These are phyloP conservation scores for Chroicocephalus ridibundus DNA, from an alignment of 2,113 vertebrate species.

Conservation along the genomic window DNA sequence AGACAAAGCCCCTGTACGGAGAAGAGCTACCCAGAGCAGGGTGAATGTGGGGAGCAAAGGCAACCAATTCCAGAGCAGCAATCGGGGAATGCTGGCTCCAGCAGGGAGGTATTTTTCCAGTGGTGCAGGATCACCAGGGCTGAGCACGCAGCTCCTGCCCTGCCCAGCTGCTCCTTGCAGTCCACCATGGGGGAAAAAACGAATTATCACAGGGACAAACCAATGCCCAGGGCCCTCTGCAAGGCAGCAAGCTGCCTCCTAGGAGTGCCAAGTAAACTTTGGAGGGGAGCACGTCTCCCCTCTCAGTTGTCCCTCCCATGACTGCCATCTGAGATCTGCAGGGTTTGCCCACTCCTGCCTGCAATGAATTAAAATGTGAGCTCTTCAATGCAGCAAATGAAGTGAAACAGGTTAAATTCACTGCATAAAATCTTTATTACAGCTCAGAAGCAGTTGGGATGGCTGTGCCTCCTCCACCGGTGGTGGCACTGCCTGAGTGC, in stretches of 20 bases:
- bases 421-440: not conserved
- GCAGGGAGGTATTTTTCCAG: not conserved
- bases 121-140: too few relatives aligned
- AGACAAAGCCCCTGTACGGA: not conserved
- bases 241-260: not conserved
- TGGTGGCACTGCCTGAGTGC: not conserved
- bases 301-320: not conserved
- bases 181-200: not conserved
- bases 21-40: not conserved
- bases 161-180: not conserved
- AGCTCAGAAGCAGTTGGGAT: not conserved
- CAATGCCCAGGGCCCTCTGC: not conserved
- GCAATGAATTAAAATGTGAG: not conserved
- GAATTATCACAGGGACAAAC: not conserved
- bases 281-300: not conserved
- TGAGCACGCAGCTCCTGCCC: not conserved
- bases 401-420: not conserved
- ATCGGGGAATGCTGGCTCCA: not conserved
- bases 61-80: not conserved
- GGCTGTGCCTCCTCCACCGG: not conserved
- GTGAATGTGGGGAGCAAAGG: not conserved
- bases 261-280: not conserved
- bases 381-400: not conserved
- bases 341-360: not conserved
- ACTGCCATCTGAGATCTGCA: not conserved